Base-by-base conservation (phyloP, 2,888 invertebrate species). In the Crossocerus cetratus region DNA sequence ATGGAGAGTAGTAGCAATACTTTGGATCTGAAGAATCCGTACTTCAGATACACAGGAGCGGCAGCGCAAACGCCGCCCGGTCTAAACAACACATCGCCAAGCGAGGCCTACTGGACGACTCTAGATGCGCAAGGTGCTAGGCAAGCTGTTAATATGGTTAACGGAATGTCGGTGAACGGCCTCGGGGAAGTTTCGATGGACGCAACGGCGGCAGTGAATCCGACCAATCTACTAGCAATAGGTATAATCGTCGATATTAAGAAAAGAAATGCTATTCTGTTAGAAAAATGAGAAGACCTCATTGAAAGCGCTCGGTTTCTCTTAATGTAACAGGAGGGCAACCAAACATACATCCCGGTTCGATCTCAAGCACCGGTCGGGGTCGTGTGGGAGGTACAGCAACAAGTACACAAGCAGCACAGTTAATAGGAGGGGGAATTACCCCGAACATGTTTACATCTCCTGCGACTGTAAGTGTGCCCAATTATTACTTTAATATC, bases 11-110 rank as follows among this genome's bases (percentile, higher is more conserved):
- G 97, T 49, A 94, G 94, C 76, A 99, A 99, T 90, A 97, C 97
- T 16, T 92, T 99, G 87, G 99, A 99, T 91, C 92, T 99, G 86
- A 99, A 99, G 92, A 99, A 99, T 91, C 99, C 99, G 0, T 99
- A 98, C 93, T 99, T 99, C 91, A 94, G 99, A 88, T 98, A 98
- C 88, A 97, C 98, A 2, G 98, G 98, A 20, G 96, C 97, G 23
- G 96, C 98, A 0, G 96, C 96, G 0, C 95, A 96, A 66, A 96
- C 98, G 0, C 98, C 98, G 5, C 98, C 98, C 0, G 98, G 98
- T 13, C 95, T 96, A 60, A 96, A 96, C 87, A 95, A 94, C 72
- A 94, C 95, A 59, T 98, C 98, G 1, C 99, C 99, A 0, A 98
- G 97, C 86, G 99, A 99, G 91, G 93, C 94, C 66, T 97, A 97